Percentiles rank a stretch among this genome's conserved stretches.
Evolutionary conservation across 2,888 invertebrate species (phyloP).

Genomic region (Sphaeridia pumilis): DNA sequence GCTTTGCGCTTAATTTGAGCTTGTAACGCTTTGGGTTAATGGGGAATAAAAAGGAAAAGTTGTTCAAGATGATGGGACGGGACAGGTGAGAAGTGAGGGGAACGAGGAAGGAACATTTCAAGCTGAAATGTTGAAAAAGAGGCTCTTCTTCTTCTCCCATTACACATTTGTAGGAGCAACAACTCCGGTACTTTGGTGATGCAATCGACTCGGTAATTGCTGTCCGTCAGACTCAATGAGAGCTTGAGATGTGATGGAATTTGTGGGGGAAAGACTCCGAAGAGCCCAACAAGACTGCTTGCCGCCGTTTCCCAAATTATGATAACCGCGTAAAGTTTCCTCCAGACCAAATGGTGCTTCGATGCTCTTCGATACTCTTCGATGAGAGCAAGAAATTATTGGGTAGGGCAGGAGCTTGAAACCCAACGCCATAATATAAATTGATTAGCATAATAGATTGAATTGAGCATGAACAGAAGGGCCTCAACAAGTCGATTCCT

Average conservation of each 20-base stretch:
- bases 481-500: neutral
- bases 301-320: slow-evolving; percentile 27
- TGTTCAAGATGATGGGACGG: neutral
- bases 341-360: too few relatives aligned
- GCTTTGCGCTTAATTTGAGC: neutral
- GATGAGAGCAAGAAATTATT: too few relatives aligned
- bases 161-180: neutral
- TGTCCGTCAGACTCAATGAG: too few relatives aligned
- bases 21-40: neutral
- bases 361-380: too few relatives aligned
- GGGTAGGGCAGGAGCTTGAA: neutral
- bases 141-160: neutral
- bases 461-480: slow-evolving; percentile 13
- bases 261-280: neutral
- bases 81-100: neutral
- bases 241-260: neutral
- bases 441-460: slow-evolving; percentile 26
- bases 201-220: too few relatives aligned
- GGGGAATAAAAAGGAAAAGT: neutral
- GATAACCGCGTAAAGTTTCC: too few relatives aligned
- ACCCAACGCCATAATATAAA: neutral
- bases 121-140: neutral
- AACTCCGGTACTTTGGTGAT: too few relatives aligned
- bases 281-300: slow-evolving; percentile 27
- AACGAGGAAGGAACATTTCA: neutral